Conservation (phyloP, 2,797 vertebrate species). For the Enoplosus armatus region DNA sequence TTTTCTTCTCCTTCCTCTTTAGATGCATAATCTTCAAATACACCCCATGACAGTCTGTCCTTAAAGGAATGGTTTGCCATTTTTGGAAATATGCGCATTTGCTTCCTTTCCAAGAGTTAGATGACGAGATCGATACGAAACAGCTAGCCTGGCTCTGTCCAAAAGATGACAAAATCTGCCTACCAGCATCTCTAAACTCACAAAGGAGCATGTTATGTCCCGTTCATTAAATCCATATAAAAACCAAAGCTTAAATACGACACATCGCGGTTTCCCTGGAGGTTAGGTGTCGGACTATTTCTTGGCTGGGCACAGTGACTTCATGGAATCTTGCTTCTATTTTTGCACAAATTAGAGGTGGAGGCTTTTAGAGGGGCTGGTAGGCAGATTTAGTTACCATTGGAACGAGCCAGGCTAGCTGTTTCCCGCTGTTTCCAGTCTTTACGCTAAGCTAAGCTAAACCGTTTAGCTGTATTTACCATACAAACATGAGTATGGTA, state of each 20-base stretch:
- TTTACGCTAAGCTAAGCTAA: background rate
- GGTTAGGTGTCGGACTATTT: background rate
- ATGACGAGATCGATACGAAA: background rate
- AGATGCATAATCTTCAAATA: background rate
- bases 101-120: background rate
- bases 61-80: background rate
- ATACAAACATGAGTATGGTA: background rate
- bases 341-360: no score
- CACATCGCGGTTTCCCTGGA: background rate
- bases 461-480: background rate
- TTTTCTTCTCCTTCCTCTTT: background rate
- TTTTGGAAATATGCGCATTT: constrained; percentile 7
- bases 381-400: no score
- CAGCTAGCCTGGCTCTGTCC: background rate
- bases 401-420: background rate
- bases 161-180: background rate
- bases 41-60: background rate
- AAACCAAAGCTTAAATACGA: background rate
- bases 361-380: fast-evolving
- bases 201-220: no score
- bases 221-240: background rate
- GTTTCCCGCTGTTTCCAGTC: background rate
- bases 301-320: background rate
- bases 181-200: background rate
- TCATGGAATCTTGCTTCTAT: background rate